Evolutionary conservation across 2,888 invertebrate genomes (phyloP).

Genomic region (Melanostoma mellinum): DNA sequence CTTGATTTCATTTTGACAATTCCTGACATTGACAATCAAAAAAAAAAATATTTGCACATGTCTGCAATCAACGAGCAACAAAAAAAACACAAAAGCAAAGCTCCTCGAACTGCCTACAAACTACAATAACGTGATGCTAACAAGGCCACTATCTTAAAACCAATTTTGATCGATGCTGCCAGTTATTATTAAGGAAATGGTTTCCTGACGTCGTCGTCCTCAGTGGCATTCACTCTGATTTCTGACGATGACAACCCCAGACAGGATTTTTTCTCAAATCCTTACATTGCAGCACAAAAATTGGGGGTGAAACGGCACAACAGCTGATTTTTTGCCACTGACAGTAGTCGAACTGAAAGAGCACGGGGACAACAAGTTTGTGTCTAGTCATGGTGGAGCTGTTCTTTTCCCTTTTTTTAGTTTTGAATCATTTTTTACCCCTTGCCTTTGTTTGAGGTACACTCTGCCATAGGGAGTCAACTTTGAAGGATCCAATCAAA

Average conservation of each 20-base stretch:
- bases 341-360: constrained; percentile 47
- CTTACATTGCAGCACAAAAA: constrained; percentile 32
- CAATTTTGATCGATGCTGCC: constrained; percentile 33
- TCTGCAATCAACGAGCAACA: no score
- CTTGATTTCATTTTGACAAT: no score
- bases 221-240: constrained; percentile 8
- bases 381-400: constrained; percentile 46
- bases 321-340: constrained; percentile 18
- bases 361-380: constrained; percentile 31
- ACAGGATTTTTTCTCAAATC: constrained; percentile 7
- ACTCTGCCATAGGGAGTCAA: constrained; percentile 48
- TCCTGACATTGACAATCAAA: no score
- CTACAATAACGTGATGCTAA: constrained; percentile 30
- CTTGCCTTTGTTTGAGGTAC: constrained; percentile 40
- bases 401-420: background rate
- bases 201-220: constrained; percentile 22
- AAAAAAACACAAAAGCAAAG: no score
- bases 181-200: constrained; percentile 9
- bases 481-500: constrained; percentile 70
- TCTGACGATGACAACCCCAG: background rate
- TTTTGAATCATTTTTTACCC: constrained; percentile 28
- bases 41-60: no score
- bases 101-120: constrained; percentile 20
- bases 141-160: constrained; percentile 1
- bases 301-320: constrained; percentile 21